phyloP scores from a whole-genome alignment of 2,797 vertebrate species.

The Lycodopsis pacificus region DNA sequence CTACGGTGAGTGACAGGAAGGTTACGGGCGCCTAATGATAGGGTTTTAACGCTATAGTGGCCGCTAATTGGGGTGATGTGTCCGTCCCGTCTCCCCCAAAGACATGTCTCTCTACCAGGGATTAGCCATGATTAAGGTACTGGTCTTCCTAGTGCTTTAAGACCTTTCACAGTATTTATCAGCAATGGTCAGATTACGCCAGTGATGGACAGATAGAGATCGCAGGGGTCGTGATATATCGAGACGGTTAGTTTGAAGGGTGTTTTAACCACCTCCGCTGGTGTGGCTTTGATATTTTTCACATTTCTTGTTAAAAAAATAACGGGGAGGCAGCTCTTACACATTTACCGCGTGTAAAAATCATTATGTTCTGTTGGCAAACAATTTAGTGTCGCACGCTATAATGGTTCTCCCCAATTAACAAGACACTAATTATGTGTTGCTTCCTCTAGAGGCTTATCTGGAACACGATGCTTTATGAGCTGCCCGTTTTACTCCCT shows the following conservation, averaged over 20 bases:
- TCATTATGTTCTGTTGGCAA: constrained; percentile 75
- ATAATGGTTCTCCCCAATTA: constrained; percentile 74
- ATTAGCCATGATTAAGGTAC: constrained; percentile 79
- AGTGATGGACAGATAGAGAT: constrained; percentile 76
- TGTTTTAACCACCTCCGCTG: constrained; percentile 46
- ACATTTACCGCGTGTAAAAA: constrained; percentile 71
- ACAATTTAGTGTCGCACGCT: constrained; percentile 68
- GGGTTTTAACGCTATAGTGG: constrained; percentile 75
- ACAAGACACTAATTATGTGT: constrained; percentile 77
- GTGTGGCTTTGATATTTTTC: constrained; percentile 68
- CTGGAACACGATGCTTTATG: constrained; percentile 44
- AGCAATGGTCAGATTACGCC: constrained; percentile 67
- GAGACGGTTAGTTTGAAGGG: constrained; percentile 57
- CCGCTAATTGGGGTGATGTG: constrained; percentile 82
- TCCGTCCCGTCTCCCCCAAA: constrained; percentile 69
- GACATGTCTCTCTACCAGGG: constrained; percentile 74
- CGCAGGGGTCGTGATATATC: constrained; percentile 53
- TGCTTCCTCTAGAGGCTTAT: constrained; percentile 66
- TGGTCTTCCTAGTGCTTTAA: constrained; percentile 66
- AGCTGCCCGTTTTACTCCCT: constrained; percentile 31
- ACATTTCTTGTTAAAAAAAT: constrained; percentile 69
- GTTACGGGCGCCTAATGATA: constrained; percentile 77
- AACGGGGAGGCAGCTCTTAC: constrained; percentile 56
- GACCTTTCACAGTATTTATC: constrained; percentile 72
- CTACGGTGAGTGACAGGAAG: constrained; percentile 73